Conservation (phyloP, 2,888 invertebrate genomes). For the Theretra japonica region DNA sequence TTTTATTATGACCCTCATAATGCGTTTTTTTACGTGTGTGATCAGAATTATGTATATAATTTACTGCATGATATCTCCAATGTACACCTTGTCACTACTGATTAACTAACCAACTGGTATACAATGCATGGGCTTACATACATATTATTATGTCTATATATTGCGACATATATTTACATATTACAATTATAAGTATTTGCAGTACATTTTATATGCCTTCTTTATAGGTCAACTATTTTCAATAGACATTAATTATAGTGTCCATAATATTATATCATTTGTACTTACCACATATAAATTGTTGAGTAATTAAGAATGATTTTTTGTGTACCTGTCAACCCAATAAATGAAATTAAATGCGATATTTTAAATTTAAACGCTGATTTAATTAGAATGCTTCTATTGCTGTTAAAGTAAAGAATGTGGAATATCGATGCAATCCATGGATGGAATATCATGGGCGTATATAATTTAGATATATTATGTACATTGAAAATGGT, state of each 20-base stretch:
- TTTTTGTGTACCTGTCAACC: too few relatives aligned
- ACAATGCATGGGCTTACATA: constrained; percentile 1
- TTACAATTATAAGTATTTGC: background rate
- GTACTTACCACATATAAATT: background rate
- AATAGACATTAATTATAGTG: background rate
- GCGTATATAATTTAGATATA: too few relatives aligned
- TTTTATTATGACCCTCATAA: background rate
- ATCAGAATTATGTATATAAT: background rate
- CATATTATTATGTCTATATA: background rate
- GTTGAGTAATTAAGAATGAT: background rate
- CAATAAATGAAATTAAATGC: too few relatives aligned
- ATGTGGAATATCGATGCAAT: too few relatives aligned
- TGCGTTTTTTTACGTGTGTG: background rate
- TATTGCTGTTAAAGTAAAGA: too few relatives aligned
- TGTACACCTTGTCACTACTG: constrained; percentile 2
- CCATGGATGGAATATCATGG: too few relatives aligned
- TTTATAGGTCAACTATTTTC: constrained; percentile 8
- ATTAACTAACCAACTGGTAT: constrained; percentile 1
- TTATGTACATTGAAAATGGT: background rate
- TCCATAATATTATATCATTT: too few relatives aligned
- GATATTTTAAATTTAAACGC: too few relatives aligned
- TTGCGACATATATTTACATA: background rate
- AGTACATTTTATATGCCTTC: background rate
- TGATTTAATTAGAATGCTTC: too few relatives aligned
- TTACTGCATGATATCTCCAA: background rate